Percentiles rank a stretch among this genome's conserved stretches.
Conservation (phyloP, 2,888 invertebrate species). For the Hyppa rectilinea region DNA sequence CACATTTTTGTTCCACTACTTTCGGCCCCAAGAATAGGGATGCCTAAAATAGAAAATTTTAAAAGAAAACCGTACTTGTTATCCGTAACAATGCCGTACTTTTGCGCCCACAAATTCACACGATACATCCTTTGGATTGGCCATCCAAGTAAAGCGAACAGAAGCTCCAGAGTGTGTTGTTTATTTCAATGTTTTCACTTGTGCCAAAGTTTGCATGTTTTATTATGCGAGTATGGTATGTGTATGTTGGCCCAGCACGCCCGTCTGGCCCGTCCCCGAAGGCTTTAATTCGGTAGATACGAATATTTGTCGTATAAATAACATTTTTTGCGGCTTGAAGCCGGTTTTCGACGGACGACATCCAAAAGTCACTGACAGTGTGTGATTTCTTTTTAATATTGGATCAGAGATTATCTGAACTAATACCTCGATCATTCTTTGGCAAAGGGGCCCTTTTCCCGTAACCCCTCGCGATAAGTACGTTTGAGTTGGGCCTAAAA, state of each 20-base stretch:
- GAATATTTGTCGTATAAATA: conserved; percentile 60
- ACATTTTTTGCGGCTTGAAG: conserved; percentile 60
- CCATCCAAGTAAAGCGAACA: conserved; percentile 40
- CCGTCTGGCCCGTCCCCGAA: conserved; percentile 61
- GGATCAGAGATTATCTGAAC: conserved; percentile 64
- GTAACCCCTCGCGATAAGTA: conserved; percentile 85
- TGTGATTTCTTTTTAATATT: conserved; percentile 66
- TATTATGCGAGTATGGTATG: conserved; percentile 64
- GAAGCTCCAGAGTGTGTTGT: conserved; percentile 38
- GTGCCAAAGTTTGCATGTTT: conserved; percentile 60
- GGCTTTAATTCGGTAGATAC: conserved; percentile 65
- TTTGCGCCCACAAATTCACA: conserved; percentile 52
- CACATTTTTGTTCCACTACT: conserved; percentile 18
- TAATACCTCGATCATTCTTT: conserved; percentile 71
- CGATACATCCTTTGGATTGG: conserved; percentile 23
- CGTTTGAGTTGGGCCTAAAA: conserved; percentile 84
- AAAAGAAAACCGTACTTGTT: conserved; percentile 40
- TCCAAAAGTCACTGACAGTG: conserved; percentile 58
- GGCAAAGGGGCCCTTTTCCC: conserved; percentile 74
- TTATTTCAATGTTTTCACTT: conserved; percentile 50
- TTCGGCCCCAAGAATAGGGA: conserved; percentile 11
- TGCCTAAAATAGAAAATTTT: conserved; percentile 23
- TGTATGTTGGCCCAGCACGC: conserved; percentile 59
- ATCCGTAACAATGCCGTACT: conserved; percentile 59
- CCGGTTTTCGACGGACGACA: conserved; percentile 63